A percentile compares a stretch with the other conserved stretches of the same genome.
phyloP scores from a whole-genome alignment of 1,140 invertebrate genomes.

The Pseudomyrmex dendroicus region DNA sequence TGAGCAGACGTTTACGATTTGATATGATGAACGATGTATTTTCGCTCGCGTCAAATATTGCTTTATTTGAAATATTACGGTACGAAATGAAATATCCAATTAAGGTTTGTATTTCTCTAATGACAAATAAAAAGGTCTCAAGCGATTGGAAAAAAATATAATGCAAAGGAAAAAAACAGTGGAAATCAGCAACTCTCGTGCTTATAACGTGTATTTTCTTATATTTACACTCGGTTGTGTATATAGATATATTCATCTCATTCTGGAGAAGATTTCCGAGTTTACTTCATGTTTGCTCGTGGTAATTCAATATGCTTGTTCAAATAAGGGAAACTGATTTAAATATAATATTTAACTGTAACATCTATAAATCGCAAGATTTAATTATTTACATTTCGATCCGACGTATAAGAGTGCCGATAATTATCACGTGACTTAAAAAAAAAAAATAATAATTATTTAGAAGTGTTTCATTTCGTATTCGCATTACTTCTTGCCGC shows the following conservation, averaged over 20 bases:
- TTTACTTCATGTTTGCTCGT: neutral
- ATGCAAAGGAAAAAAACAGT: too few species aligned
- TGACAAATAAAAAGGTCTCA: too few species aligned
- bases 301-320: constrained; percentile 10
- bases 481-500: constrained; percentile 33
- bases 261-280: neutral
- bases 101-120: too few species aligned
- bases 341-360: neutral
- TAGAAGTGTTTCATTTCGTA: constrained; percentile 26
- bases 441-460: neutral
- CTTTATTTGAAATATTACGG: neutral
- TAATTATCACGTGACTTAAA: constrained; percentile 10
- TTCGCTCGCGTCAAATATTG: neutral
- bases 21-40: neutral
- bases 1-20: constrained; percentile 3
- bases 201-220: too few species aligned
- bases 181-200: too few species aligned
- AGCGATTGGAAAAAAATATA: too few species aligned
- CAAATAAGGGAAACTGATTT: too few species aligned
- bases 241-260: too few species aligned
- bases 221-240: too few species aligned
- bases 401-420: neutral
- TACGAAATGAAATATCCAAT: too few species aligned
- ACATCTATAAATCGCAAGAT: constrained; percentile 14
- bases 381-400: constrained; percentile 9